A percentile compares a stretch with the other conserved stretches of the same genome.
Evolutionary conservation across 2,113 vertebrate genomes (phyloP).

Genomic region (Datnioides undecimradiatus): DNA sequence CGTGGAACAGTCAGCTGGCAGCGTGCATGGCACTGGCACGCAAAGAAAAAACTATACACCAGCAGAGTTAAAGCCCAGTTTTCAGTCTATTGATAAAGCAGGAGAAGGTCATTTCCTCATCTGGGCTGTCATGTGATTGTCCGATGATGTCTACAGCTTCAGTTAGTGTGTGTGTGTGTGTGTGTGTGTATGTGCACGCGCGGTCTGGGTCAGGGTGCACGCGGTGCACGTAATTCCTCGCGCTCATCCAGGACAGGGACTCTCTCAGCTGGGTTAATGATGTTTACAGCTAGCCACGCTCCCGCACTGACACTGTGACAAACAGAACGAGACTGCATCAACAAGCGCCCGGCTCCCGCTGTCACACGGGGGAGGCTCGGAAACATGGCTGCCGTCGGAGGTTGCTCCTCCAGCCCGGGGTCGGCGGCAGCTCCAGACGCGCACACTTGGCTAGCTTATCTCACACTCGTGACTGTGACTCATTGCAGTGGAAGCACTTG

Average conservation of each 20-base stretch:
- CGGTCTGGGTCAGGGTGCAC: neutral
- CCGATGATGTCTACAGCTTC: conserved; percentile 20
- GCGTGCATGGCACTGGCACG: neutral
- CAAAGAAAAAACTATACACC: neutral
- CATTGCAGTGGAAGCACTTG: conserved; percentile 49
- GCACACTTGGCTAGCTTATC: conserved; percentile 22
- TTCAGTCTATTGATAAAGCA: conserved; percentile 5
- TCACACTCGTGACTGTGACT: conserved; percentile 38
- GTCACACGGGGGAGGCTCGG: neutral
- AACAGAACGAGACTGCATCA: conserved; percentile 32
- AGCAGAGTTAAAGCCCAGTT: neutral
- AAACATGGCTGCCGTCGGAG: neutral
- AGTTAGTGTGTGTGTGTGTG: neutral
- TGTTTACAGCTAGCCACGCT: conserved; percentile 58
- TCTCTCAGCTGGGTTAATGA: conserved; percentile 34
- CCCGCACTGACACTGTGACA: conserved; percentile 46
- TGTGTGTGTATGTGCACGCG: neutral
- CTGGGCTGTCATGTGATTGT: conserved; percentile 23
- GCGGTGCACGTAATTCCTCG: conserved; percentile 11
- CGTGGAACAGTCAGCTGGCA: neutral
- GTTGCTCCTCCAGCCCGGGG: neutral
- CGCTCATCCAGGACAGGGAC: conserved; percentile 22
- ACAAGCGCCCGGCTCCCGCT: conserved; percentile 21
- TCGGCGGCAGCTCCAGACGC: conserved; percentile 32
- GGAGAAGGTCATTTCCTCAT: conserved; percentile 4